Conservation (phyloP, 2,888 invertebrate genomes). For the Tachystola acroxantha region DNA sequence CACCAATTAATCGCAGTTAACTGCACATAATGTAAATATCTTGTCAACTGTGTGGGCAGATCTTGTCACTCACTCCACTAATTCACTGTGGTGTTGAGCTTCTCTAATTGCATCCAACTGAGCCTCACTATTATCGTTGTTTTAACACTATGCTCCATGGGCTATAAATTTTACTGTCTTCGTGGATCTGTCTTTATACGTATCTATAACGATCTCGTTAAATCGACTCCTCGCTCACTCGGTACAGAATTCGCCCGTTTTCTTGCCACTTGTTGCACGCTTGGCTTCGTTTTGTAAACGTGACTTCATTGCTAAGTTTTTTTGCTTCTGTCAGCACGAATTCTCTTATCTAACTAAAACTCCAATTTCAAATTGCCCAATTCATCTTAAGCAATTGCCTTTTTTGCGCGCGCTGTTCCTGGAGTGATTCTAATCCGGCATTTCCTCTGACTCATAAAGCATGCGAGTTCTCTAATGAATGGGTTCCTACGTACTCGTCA, state of each 20-base stretch:
- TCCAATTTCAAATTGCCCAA: slow-evolving; percentile 54
- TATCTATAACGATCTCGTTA: slow-evolving; percentile 24
- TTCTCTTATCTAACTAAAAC: slow-evolving; percentile 48
- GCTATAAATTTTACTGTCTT: slow-evolving; percentile 31
- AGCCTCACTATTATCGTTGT: slow-evolving; percentile 23
- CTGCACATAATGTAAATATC: slow-evolving; percentile 29
- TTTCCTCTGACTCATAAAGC: slow-evolving; percentile 40
- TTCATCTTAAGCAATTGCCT: slow-evolving; percentile 39
- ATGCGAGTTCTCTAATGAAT: slow-evolving; percentile 23
- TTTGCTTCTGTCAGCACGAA: slow-evolving; percentile 39
- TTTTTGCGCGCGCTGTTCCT: slow-evolving; percentile 41
- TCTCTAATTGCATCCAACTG: slow-evolving; percentile 34
- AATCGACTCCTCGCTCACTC: slow-evolving; percentile 22
- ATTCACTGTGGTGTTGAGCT: slow-evolving; percentile 32
- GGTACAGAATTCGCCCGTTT: slow-evolving; percentile 34
- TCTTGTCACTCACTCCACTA: slow-evolving; percentile 31
- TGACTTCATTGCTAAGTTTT: slow-evolving; percentile 60
- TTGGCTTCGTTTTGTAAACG: slow-evolving; percentile 52
- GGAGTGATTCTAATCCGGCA: slow-evolving; percentile 30
- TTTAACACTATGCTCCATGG: slow-evolving; percentile 20
- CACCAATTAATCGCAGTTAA: slow-evolving; percentile 36
- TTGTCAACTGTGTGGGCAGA: slow-evolving; percentile 24
- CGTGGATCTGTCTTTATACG: slow-evolving; percentile 20
- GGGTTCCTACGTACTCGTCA: slow-evolving; percentile 24
- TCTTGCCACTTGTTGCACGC: slow-evolving; percentile 62